phyloP scores from a whole-genome alignment of 1,140 invertebrate genomes.

The Pogonomyrmex barbatus region DNA sequence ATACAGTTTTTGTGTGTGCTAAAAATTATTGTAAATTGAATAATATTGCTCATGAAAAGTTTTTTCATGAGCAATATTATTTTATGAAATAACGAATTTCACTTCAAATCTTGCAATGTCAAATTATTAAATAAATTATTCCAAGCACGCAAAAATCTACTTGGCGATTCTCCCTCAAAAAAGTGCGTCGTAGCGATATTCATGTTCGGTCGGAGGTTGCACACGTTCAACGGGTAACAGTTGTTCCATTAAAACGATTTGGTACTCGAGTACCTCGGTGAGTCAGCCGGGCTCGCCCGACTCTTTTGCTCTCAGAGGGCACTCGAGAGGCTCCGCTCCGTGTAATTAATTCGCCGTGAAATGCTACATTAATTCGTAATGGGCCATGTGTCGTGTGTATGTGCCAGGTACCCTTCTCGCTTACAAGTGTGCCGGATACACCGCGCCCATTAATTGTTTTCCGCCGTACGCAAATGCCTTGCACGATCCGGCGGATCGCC shows the following conservation, averaged over 20 bases:
- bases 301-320: constrained; percentile 75
- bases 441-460: constrained; percentile 69
- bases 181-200: constrained; percentile 14
- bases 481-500: constrained; percentile 54
- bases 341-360: constrained; percentile 84
- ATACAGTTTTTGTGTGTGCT: not conserved
- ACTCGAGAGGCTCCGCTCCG: constrained; percentile 79
- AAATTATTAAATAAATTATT: constrained; percentile 12
- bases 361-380: constrained; percentile 84
- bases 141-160: constrained; percentile 13
- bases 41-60: too few species aligned
- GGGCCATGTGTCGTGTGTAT: constrained; percentile 82
- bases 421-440: constrained; percentile 71
- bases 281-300: constrained; percentile 79
- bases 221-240: constrained; percentile 79
- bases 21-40: not conserved
- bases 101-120: not conserved
- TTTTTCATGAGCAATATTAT: not conserved
- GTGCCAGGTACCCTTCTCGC: constrained; percentile 76
- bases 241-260: constrained; percentile 85
- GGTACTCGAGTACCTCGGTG: constrained; percentile 79
- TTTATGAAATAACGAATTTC: constrained; percentile 1
- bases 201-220: constrained; percentile 63
- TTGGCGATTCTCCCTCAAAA: constrained; percentile 17
- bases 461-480: constrained; percentile 57